phyloP scores from a whole-genome alignment of 30 jellyfish, hydroid and myxozoan species.

The Pseudorhiza aurosa region DNA sequence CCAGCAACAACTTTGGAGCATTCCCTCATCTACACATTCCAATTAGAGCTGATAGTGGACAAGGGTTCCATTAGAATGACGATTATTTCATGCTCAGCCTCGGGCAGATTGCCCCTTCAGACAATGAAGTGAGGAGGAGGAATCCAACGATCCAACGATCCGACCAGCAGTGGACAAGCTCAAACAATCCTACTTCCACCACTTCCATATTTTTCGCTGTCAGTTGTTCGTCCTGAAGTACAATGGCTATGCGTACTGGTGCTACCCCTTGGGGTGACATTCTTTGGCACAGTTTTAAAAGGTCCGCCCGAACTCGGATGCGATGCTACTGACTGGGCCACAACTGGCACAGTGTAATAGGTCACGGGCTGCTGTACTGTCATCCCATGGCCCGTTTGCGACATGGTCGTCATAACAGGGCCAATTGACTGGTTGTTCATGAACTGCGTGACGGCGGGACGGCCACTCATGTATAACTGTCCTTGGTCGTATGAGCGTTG shows the following conservation, averaged over 20 bases:
- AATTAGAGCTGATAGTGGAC: too few relatives aligned
- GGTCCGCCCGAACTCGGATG: slow-evolving; percentile 60
- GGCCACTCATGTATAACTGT: slow-evolving; percentile 25
- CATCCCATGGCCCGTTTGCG: slow-evolving; percentile 60
- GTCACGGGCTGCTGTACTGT: slow-evolving; percentile 59
- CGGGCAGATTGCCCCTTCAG: not conserved
- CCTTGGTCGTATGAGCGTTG: slow-evolving; percentile 27
- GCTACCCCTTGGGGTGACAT: slow-evolving; percentile 80
- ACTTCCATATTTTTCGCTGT: slow-evolving; percentile 67
- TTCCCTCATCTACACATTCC: too few relatives aligned
- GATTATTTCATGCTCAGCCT: too few relatives aligned
- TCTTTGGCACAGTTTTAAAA: slow-evolving; percentile 24
- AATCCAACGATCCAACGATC: not conserved
- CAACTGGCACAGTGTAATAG: slow-evolving; percentile 48
- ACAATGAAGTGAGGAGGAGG: not conserved
- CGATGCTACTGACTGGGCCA: slow-evolving; percentile 72
- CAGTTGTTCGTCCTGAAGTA: slow-evolving; percentile 59
- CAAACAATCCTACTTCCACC: slow-evolving; percentile 58
- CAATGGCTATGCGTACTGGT: slow-evolving; percentile 69
- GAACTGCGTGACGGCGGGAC: slow-evolving; percentile 52
- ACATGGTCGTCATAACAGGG: slow-evolving; percentile 38
- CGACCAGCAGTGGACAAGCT: not conserved
- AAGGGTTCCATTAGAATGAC: too few relatives aligned
- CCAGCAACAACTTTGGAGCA: too few relatives aligned
- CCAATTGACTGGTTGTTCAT: slow-evolving; percentile 48